Percentiles rank a stretch among this genome's conserved stretches.
Conservation (phyloP, 2,113 vertebrate species). For the Rattus rattus region DNA sequence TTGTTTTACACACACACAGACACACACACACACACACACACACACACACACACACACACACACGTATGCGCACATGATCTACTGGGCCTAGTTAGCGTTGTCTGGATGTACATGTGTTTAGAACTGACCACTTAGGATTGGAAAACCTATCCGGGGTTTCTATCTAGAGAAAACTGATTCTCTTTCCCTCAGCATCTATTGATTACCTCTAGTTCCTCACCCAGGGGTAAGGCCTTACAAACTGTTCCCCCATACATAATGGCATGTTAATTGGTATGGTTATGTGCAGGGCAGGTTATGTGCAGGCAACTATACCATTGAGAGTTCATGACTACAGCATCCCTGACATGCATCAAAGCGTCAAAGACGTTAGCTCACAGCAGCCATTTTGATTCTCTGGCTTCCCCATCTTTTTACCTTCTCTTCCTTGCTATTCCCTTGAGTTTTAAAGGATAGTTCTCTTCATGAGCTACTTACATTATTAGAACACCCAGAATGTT, state of each 20-base stretch:
- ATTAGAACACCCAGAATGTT: neutral
- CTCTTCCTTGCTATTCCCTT: neutral
- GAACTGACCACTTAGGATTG: neutral
- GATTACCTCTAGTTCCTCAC: neutral
- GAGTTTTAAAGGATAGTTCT: constrained; percentile 20
- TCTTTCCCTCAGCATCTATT: neutral
- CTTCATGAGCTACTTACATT: neutral
- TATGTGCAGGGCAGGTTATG: neutral
- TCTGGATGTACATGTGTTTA: neutral
- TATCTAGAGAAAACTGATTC: neutral
- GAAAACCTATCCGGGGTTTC: neutral
- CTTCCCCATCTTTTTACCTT: neutral
- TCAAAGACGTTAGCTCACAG: neutral
- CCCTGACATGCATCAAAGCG: too few relatives aligned
- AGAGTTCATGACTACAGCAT: neutral
- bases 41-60: neutral
- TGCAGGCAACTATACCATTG: neutral
- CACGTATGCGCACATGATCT: neutral
- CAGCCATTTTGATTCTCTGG: neutral
- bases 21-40: neutral
- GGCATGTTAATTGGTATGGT: too few relatives aligned
- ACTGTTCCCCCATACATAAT: neutral
- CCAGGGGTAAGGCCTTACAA: neutral
- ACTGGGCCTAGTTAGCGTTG: neutral
- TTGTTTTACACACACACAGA: neutral